Base-by-base conservation (phyloP, 2,113 vertebrate species). In the Picathartes gymnocephalus region DNA sequence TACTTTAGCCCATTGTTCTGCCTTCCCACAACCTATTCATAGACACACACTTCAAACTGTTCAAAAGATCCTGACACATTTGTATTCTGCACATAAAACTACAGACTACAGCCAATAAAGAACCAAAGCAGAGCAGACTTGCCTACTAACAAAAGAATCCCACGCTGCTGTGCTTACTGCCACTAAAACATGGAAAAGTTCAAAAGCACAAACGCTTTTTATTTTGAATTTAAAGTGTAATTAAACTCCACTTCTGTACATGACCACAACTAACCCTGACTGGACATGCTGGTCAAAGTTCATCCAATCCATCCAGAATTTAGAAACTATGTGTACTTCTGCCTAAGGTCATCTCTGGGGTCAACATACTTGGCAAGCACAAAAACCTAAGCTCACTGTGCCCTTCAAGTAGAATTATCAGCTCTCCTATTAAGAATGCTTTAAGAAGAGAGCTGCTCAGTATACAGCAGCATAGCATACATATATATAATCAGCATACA, bases 11-110 rank as follows among this genome's bases (percentile, higher is more conserved):
- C 57, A 86, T 84, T 96, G 83, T 96, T 96, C 89, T 9, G 72
- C 83, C 82, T 81, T 93, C 89, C 92, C 92, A 92, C 92, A 92
- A 78, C 61, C 94, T 92, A 96, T 93, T 96, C 88, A 97, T 25
- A 79, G 28, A 48, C 80, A 79, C 78, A 76, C 92, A 92, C 90
- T 95, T 92, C 71, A 86, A 60, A 74, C 81, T 56, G 77, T 53
- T 96, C 83, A 95, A 95, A 95, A 86, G 96, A 86, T 71, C 77
- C 30, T 62, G 83, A 88, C 81, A 88, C 84, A 97, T 96, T 92
- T 96, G 96, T 97, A 96, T 96, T 96, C 96, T 81, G 73, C 69
- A 92, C 80, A 76, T 81, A 89, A 74, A 84, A 74, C 94, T 64
- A 60, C 86, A 84, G 88, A 64, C 86, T 86, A 68, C 65, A 95